Evolutionary conservation across 2,888 invertebrate genomes (phyloP).

Genomic region (Neoascia interrupta): DNA sequence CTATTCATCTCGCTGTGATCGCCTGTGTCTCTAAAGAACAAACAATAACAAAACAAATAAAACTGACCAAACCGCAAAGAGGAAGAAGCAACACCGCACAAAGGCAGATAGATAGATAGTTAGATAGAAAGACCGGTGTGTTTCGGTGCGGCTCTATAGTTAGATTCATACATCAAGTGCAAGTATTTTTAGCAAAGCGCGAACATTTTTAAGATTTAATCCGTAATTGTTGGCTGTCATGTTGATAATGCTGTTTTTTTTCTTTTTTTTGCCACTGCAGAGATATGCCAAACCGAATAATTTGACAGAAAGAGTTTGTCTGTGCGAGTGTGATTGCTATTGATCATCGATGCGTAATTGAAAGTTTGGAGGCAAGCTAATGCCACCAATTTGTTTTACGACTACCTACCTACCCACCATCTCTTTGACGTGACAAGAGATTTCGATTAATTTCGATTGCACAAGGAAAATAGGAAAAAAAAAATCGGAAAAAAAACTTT

Average conservation of each 20-base stretch:
- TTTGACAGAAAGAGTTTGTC: constrained; percentile 6
- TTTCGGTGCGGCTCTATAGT: constrained; percentile 28
- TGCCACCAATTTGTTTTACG: constrained; percentile 21
- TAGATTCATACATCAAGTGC: constrained; percentile 66
- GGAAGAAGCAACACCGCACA: too few relatives aligned
- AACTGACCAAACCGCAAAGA: constrained; percentile 6
- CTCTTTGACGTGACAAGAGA: constrained; percentile 53
- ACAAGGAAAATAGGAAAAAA: too few relatives aligned
- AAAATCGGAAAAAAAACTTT: too few relatives aligned
- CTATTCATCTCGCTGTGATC: background rate
- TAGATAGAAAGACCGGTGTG: constrained; percentile 1
- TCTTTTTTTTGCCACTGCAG: too few relatives aligned
- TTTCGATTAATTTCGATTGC: too few relatives aligned
- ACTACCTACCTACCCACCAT: too few relatives aligned
- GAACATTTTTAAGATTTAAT: constrained; percentile 43
- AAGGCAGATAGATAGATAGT: too few relatives aligned
- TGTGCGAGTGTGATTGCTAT: background rate
- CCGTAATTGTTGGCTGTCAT: constrained; percentile 45
- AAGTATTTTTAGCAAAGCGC: constrained; percentile 56
- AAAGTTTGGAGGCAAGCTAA: constrained; percentile 14
- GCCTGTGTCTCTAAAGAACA: constrained; percentile 18
- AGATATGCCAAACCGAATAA: too few relatives aligned
- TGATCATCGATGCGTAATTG: constrained; percentile 13
- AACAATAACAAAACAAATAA: constrained; percentile 34
- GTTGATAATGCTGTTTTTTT: too few relatives aligned